Evolutionary conservation across 2,797 vertebrate species (phyloP).

Genomic region (Lutjanus campechanus): DNA sequence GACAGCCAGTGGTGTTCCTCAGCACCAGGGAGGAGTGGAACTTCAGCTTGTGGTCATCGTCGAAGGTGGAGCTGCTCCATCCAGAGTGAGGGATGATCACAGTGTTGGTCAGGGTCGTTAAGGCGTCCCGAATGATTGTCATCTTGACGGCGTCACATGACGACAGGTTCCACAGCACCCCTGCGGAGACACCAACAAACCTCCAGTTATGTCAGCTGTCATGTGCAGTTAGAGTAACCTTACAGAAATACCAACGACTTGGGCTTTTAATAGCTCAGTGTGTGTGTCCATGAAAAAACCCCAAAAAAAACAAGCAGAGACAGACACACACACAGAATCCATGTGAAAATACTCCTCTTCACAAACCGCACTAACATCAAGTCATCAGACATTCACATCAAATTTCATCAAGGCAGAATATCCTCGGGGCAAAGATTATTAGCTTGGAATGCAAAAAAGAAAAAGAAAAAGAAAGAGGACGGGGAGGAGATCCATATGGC

Average conservation of each 20-base stretch:
- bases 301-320: slow-evolving; percentile 12
- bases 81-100: slow-evolving; percentile 99
- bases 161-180: slow-evolving; percentile 98
- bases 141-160: slow-evolving; percentile 98
- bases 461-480: background rate
- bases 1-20: slow-evolving; percentile 95
- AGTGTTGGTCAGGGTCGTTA: slow-evolving; percentile 94
- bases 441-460: slow-evolving; percentile 44
- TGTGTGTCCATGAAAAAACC: slow-evolving; percentile 31
- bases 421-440: slow-evolving; percentile 53
- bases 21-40: slow-evolving; percentile 98
- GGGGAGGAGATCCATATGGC: slow-evolving; percentile 49
- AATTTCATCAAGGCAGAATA: slow-evolving; percentile 55
- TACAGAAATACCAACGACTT: slow-evolving; percentile 11
- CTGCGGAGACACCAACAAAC: slow-evolving; percentile 75
- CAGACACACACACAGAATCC: slow-evolving; percentile 1
- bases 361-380: slow-evolving; percentile 35
- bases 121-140: slow-evolving; percentile 98
- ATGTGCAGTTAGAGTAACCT: slow-evolving; percentile 53
- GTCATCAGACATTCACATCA: slow-evolving; percentile 56
- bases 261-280: slow-evolving; percentile 56
- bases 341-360: slow-evolving; percentile 28
- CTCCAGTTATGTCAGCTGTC: slow-evolving; percentile 66
- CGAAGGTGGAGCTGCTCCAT: slow-evolving; percentile 95
- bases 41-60: slow-evolving; percentile 98